Conservation (phyloP, 1,140 invertebrate genomes). For the Sweltsa coloradensis region DNA sequence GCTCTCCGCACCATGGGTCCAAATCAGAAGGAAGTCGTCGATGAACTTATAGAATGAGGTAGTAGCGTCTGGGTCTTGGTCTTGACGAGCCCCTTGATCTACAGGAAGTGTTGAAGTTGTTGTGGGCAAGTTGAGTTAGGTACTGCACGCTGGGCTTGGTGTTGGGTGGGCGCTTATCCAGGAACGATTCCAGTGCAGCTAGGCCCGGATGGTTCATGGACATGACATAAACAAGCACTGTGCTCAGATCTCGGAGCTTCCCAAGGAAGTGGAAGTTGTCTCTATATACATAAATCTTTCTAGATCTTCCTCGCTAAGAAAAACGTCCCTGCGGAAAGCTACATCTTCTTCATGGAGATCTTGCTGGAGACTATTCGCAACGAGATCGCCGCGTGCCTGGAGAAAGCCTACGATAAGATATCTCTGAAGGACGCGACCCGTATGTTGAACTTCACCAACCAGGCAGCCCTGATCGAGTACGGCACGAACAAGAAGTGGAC, state of each 20-base stretch:
- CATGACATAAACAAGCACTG: too few species aligned
- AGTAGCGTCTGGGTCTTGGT: too few species aligned
- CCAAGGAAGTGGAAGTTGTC: slow-evolving; percentile 1
- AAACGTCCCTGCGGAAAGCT: slow-evolving; percentile 92
- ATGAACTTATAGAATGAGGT: too few species aligned
- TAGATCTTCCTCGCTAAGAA: slow-evolving; percentile 76
- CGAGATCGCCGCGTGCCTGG: slow-evolving; percentile 93
- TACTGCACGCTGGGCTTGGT: too few species aligned
- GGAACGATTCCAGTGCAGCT: too few species aligned
- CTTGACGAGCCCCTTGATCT: too few species aligned
- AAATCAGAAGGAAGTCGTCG: too few species aligned
- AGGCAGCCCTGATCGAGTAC: slow-evolving; percentile 66
- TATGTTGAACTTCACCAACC: slow-evolving; percentile 76
- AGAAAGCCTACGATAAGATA: slow-evolving; percentile 90
- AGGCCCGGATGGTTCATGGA: too few species aligned
- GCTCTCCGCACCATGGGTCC: too few species aligned
- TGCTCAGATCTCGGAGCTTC: neutral
- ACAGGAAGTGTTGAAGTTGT: too few species aligned
- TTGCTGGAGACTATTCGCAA: slow-evolving; percentile 88
- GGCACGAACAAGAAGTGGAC: slow-evolving; percentile 72
- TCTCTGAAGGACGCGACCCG: slow-evolving; percentile 75
- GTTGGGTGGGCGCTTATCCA: too few species aligned
- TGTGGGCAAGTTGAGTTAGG: too few species aligned
- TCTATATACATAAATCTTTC: slow-evolving; percentile 11
- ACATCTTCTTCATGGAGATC: slow-evolving; percentile 96